A percentile compares a stretch with the other conserved stretches of the same genome.
Evolutionary conservation across 2,797 vertebrate species (phyloP).

Genomic region (Staurois parvus): DNA sequence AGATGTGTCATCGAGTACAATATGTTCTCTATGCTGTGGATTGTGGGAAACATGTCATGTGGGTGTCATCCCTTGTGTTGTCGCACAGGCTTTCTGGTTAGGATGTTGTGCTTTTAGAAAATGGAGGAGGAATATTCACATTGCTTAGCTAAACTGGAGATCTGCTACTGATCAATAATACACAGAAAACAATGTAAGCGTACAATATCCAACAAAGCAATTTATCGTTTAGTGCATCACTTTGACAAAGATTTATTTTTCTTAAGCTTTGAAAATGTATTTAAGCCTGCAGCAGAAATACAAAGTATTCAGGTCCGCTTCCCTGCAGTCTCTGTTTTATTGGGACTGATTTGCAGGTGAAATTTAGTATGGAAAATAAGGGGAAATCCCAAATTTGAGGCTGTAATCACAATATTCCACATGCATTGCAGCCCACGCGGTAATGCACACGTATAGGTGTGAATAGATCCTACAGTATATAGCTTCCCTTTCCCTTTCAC

Average conservation of each 20-base stretch:
- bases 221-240: neutral
- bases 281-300: too few relatives aligned
- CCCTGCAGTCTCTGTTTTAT: too few relatives aligned
- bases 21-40: slow-evolving; percentile 37
- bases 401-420: too few relatives aligned
- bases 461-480: too few relatives aligned
- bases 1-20: slow-evolving; percentile 43
- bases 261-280: too few relatives aligned
- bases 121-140: neutral
- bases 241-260: neutral
- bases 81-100: neutral
- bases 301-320: too few relatives aligned
- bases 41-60: slow-evolving; percentile 29
- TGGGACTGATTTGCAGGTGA: too few relatives aligned
- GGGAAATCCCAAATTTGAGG: too few relatives aligned
- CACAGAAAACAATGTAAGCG: neutral
- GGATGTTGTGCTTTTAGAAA: neutral
- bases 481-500: too few relatives aligned
- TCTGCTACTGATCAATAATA: neutral
- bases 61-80: slow-evolving; percentile 27
- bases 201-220: neutral
- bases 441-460: too few relatives aligned
- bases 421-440: too few relatives aligned
- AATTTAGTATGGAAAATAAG: too few relatives aligned
- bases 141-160: neutral